Conservation (phyloP, 2,797 vertebrate species). For the Manis pentadactyla region DNA sequence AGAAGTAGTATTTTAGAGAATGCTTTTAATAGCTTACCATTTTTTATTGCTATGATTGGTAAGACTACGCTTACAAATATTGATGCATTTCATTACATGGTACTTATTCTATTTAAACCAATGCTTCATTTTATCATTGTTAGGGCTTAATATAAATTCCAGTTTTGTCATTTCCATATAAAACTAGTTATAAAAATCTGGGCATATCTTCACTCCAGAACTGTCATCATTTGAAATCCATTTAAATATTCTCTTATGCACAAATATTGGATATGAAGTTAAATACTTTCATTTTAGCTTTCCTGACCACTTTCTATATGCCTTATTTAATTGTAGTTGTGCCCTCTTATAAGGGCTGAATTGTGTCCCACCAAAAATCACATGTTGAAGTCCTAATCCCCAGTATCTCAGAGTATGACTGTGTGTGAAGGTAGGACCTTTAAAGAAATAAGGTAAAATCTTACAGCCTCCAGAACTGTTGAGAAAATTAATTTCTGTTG, state of each 20-base stretch:
- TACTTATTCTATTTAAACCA: constrained; percentile 46
- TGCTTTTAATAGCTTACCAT: constrained; percentile 38
- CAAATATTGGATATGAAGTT: constrained; percentile 39
- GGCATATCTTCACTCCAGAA: background rate
- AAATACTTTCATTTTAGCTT: constrained; percentile 38
- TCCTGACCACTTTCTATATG: constrained; percentile 47
- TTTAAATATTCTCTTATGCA: constrained; percentile 53
- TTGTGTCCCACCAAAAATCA: background rate
- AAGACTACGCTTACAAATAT: constrained; percentile 31
- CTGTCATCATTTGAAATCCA: constrained; percentile 40
- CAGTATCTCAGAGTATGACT: background rate
- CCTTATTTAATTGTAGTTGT: background rate
- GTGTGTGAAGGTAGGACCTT: background rate
- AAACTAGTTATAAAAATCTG: constrained; percentile 43
- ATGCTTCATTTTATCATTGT: constrained; percentile 43
- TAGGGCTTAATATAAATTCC: constrained; percentile 8
- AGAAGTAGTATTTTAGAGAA: constrained; percentile 29
- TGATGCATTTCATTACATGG: constrained; percentile 19
- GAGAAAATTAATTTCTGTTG: background rate
- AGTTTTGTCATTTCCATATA: constrained; percentile 29
- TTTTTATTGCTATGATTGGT: constrained; percentile 40
- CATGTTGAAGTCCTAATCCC: background rate
- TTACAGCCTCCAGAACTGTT: background rate
- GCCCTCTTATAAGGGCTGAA: background rate
- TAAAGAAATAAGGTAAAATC: background rate